phyloP scores from a whole-genome alignment of 2,888 invertebrate genomes.

The Leptopilina syphax region DNA sequence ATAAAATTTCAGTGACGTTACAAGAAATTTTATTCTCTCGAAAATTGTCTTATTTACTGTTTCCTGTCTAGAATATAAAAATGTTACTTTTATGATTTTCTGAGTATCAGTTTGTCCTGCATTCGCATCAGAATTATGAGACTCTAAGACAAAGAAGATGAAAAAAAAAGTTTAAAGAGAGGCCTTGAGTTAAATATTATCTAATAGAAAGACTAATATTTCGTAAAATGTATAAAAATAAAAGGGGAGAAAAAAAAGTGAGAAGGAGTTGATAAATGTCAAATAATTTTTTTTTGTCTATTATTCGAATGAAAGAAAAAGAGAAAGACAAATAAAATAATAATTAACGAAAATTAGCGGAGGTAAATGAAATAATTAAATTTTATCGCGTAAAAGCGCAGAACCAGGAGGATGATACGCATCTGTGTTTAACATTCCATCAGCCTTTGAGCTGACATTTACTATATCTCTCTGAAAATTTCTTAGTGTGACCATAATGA shows the following conservation, averaged over 20 bases:
- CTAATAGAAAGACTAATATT: not conserved
- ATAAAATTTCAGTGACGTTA: too few relatives aligned
- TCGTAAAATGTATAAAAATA: not conserved
- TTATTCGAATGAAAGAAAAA: not conserved
- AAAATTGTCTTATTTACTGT: too few relatives aligned
- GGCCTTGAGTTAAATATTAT: constrained; percentile 1
- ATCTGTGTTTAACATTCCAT: constrained; percentile 14
- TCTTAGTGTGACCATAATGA: constrained; percentile 13
- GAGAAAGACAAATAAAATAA: not conserved
- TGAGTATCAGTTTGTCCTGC: too few relatives aligned
- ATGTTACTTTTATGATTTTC: too few relatives aligned
- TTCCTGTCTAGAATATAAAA: too few relatives aligned
- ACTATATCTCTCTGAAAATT: not conserved
- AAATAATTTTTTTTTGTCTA: too few relatives aligned
- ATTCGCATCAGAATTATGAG: not conserved
- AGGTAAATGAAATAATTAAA: constrained; percentile 11
- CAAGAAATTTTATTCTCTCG: too few relatives aligned
- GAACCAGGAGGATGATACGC: not conserved
- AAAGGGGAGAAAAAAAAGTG: too few relatives aligned
- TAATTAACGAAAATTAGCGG: not conserved
- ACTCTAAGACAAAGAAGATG: not conserved
- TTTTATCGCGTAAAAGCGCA: not conserved
- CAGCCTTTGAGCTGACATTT: constrained; percentile 6
- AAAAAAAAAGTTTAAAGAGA: not conserved
- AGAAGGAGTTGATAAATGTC: too few relatives aligned